Conservation (phyloP, 1,140 invertebrate species). For the Aphaenogaster floridana region DNA sequence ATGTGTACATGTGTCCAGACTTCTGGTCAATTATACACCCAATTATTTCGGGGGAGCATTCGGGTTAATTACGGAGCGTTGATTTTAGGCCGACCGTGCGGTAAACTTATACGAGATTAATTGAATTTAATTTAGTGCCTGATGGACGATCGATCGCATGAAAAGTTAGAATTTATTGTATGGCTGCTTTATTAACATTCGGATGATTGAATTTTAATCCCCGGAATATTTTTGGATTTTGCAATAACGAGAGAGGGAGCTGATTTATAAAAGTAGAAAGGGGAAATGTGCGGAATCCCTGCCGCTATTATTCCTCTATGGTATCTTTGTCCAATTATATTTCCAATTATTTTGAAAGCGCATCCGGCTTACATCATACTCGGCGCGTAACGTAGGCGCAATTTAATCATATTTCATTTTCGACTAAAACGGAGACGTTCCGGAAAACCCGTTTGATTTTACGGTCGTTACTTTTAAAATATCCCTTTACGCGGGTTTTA, state of each 20-base stretch:
- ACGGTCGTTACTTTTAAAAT: conserved; percentile 39
- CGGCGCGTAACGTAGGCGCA: conserved; percentile 52
- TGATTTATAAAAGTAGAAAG: conserved; percentile 60
- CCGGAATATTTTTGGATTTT: conserved; percentile 51
- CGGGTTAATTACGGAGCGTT: conserved; percentile 68
- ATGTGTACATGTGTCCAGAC: conserved; percentile 16
- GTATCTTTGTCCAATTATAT: conserved; percentile 65
- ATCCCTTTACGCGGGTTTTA: conserved; percentile 31
- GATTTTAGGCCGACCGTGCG: conserved; percentile 61
- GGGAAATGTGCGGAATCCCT: not conserved
- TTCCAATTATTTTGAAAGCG: conserved; percentile 64
- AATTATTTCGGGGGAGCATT: conserved; percentile 67
- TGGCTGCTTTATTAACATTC: conserved; percentile 56
- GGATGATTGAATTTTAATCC: conserved; percentile 69
- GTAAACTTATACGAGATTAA: conserved; percentile 67
- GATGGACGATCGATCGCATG: conserved; percentile 7
- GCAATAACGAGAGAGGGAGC: conserved; percentile 24
- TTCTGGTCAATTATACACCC: conserved; percentile 69
- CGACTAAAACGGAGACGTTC: conserved; percentile 21
- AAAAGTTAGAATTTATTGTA: conserved; percentile 44
- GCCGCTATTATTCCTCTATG: conserved; percentile 38
- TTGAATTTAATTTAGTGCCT: conserved; percentile 69
- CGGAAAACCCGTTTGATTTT: conserved; percentile 36
- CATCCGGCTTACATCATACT: conserved; percentile 57
- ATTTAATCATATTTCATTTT: conserved; percentile 64